Conservation (phyloP, 1,140 invertebrate species). For the Hylaeus volcanicus region DNA sequence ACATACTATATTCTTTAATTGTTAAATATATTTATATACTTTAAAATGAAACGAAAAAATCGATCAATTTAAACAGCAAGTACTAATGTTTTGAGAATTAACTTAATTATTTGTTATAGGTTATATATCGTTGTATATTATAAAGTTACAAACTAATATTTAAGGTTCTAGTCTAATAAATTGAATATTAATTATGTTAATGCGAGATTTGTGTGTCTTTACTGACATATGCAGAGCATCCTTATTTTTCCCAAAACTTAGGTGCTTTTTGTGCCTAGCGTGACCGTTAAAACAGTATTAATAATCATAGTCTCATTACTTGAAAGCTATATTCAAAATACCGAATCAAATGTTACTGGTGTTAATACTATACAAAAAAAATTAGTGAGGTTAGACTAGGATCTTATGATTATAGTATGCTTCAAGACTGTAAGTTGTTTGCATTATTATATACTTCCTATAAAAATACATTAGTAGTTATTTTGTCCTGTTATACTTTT, state of each 20-base stretch:
- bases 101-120: constrained; percentile 15
- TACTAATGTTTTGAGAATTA: constrained; percentile 21
- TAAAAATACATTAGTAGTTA: constrained; percentile 13
- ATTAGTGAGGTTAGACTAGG: constrained; percentile 13
- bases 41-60: constrained; percentile 20
- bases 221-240: background rate
- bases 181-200: constrained; percentile 35
- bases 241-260: background rate
- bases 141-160: constrained; percentile 30
- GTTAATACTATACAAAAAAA: background rate
- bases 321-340: background rate
- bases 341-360: background rate
- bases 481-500: constrained; percentile 22
- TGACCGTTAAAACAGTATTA: constrained; percentile 7
- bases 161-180: constrained; percentile 52
- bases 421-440: constrained; percentile 21
- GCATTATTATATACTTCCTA: constrained; percentile 14
- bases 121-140: constrained; percentile 4
- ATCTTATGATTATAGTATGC: constrained; percentile 20
- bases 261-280: background rate
- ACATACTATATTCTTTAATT: constrained; percentile 25
- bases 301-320: constrained; percentile 12
- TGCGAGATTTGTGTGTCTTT: constrained; percentile 19
- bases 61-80: constrained; percentile 5
- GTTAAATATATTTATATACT: constrained; percentile 20